Evolutionary conservation across 2,888 invertebrate species (phyloP).

Genomic region (Callosobruchus maculatus): DNA sequence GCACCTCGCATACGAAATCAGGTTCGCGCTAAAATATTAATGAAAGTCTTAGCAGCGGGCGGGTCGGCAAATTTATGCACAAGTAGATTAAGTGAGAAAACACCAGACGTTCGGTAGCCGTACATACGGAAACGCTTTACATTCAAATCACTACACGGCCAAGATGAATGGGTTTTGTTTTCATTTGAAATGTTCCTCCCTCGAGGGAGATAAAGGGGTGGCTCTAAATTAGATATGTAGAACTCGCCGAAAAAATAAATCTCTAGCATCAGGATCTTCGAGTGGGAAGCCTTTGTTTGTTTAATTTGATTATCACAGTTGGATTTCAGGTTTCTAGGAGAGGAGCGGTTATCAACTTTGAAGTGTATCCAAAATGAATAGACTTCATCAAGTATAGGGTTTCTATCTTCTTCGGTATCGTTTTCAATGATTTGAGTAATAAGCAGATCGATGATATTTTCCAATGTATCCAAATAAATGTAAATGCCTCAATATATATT

Average conservation of each 20-base stretch:
- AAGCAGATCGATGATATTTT: no score
- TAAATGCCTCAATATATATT: no score
- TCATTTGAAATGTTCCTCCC: slow-evolving; percentile 36
- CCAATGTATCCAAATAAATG: no score
- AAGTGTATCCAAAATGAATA: no score
- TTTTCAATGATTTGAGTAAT: no score
- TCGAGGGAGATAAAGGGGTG: slow-evolving; percentile 36
- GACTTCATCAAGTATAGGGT: no score
- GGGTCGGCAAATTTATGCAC: slow-evolving; percentile 20
- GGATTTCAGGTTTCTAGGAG: no score
- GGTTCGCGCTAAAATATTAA: slow-evolving; percentile 11
- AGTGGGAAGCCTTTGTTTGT: background rate
- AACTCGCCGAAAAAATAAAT: background rate
- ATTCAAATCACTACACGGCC: slow-evolving; percentile 32
- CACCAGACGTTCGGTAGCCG: slow-evolving; percentile 10
- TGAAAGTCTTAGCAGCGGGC: slow-evolving; percentile 12
- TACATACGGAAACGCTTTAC: slow-evolving; percentile 25
- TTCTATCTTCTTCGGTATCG: no score
- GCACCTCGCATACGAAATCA: background rate
- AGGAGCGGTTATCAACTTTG: no score
- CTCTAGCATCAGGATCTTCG: background rate
- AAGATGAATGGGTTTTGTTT: slow-evolving; percentile 40
- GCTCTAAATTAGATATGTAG: slow-evolving; percentile 29
- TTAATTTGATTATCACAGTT: no score
- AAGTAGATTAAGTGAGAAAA: slow-evolving; percentile 22